Base-by-base conservation (phyloP, 2,797 vertebrate genomes). In the Amblyopsis hoosieri region DNA sequence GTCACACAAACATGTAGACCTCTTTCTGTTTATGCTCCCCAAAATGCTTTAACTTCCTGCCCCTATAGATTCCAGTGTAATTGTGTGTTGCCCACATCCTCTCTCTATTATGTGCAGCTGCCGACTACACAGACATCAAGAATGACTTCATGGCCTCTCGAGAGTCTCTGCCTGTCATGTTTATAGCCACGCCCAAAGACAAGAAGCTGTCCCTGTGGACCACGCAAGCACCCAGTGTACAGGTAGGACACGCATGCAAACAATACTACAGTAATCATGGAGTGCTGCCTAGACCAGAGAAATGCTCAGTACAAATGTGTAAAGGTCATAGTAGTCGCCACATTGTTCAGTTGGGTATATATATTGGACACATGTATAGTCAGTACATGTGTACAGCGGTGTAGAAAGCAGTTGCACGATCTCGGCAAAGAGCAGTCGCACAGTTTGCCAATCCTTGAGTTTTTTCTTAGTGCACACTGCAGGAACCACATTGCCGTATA, bases 141-240 rank as follows among this genome's bases (percentile, higher is more conserved):
- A 97, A 93, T 66, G 86, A 91, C 79, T 99, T 99, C 83, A 81
- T 93, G 79, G 91, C 93, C 52, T 84, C 92, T 68, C 94, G 97
- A 55, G 85, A 93, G 57, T 92, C 72, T 45, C 91, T 96, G 49
- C 97, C 97, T 0, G 79, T 94, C 78, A 95, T 99, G 96, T 98
- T 98, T 82, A 92, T 99, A 0, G 85, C 94, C 62, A 98, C 95
- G 2, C 96, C 97, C 46, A 95, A 93, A 67, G 97, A 99, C 84
- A 93, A 82, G 76, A 95, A 85, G 54, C 65, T 51, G 9, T 99
- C 97, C 3, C 33, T 96, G 73, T 99, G 96, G 97, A 99, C 98
- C 45, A 94, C 90, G 73, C 85, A 82, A 52, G 78, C 69, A 5
- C 97, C 98, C 0, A 94, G 91, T 0, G 91, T 94, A 0, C 97